These are phyloP conservation scores for Esox masquinongy DNA, from an alignment of 2,797 vertebrate genomes.

Conservation along the genomic window DNA sequence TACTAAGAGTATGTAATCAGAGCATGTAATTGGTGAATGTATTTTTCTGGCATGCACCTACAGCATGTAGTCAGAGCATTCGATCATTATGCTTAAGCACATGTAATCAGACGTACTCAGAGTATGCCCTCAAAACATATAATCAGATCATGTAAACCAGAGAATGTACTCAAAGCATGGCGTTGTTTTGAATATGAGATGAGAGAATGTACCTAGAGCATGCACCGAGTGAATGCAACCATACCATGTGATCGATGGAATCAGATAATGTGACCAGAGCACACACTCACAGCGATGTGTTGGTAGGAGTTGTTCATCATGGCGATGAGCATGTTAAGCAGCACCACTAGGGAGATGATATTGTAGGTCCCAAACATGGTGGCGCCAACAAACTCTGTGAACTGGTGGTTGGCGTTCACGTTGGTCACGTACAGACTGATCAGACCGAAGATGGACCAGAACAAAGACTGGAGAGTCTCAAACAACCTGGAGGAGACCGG, in stretches of 20 bases:
- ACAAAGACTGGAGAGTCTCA: conserved; percentile 96
- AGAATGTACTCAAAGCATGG: neutral
- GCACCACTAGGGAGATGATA: conserved; percentile 95
- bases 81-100: too few species aligned
- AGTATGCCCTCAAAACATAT: too few species aligned
- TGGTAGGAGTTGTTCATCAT: conserved; percentile 99
- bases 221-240: conserved; percentile 42
- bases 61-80: too few species aligned
- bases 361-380: conserved; percentile 99
- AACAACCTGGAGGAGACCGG: conserved; percentile 79
- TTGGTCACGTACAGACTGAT: conserved; percentile 97
- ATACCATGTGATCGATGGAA: conserved; percentile 97
- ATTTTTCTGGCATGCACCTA: too few species aligned
- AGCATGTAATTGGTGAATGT: too few species aligned
- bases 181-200: too few species aligned
- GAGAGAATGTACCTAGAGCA: neutral
- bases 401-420: conserved; percentile 89
- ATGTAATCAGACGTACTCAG: too few species aligned
- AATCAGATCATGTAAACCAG: too few species aligned
- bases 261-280: conserved; percentile 95
- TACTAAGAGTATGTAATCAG: too few species aligned
- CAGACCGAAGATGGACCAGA: conserved; percentile 99
- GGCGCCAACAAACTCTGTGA: conserved; percentile 96
- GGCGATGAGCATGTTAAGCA: conserved; percentile 98
- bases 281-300: conserved; percentile 89